Percentiles rank a stretch among this genome's conserved stretches.
These are phyloP conservation scores for Pocota personata DNA, from an alignment of 2,888 invertebrate genomes.

Conservation along the genomic window DNA sequence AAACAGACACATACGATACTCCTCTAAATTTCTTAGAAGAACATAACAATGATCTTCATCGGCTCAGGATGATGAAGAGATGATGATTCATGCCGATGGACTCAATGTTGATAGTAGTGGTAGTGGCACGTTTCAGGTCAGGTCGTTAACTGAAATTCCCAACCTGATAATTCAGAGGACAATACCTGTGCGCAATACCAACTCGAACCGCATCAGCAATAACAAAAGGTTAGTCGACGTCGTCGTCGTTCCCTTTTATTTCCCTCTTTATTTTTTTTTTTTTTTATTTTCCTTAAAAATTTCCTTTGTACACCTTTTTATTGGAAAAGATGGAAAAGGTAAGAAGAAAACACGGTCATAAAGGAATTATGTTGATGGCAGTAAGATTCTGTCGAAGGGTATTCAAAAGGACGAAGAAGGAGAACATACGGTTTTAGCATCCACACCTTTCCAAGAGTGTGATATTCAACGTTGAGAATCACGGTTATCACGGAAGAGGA, in stretches of 20 bases:
- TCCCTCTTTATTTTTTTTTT: slow-evolving; percentile 4
- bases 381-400: slow-evolving; percentile 37
- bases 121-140: slow-evolving; percentile 30
- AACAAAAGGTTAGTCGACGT: slow-evolving; percentile 34
- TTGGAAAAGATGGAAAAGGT: slow-evolving; percentile 18
- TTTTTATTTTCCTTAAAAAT: slow-evolving; percentile 23
- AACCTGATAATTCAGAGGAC: slow-evolving; percentile 46
- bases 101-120: background rate
- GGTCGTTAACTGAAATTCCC: slow-evolving; percentile 60
- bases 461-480: slow-evolving; percentile 21
- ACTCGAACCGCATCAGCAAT: slow-evolving; percentile 37
- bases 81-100: slow-evolving; percentile 37
- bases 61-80: slow-evolving; percentile 18
- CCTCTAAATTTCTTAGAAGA: slow-evolving; percentile 10
- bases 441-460: slow-evolving; percentile 35
- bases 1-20: background rate
- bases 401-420: slow-evolving; percentile 32
- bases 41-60: slow-evolving; percentile 42
- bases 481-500: slow-evolving; percentile 29
- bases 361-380: slow-evolving; percentile 36
- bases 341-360: slow-evolving; percentile 23
- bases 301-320: slow-evolving; percentile 43
- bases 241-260: slow-evolving; percentile 24
- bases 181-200: slow-evolving; percentile 46
- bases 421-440: slow-evolving; percentile 15